Percentiles rank a stretch among this genome's conserved stretches.
These are phyloP conservation scores for Scylla paramamosain DNA, from an alignment of 1,140 invertebrate species.

Conservation along the genomic window DNA sequence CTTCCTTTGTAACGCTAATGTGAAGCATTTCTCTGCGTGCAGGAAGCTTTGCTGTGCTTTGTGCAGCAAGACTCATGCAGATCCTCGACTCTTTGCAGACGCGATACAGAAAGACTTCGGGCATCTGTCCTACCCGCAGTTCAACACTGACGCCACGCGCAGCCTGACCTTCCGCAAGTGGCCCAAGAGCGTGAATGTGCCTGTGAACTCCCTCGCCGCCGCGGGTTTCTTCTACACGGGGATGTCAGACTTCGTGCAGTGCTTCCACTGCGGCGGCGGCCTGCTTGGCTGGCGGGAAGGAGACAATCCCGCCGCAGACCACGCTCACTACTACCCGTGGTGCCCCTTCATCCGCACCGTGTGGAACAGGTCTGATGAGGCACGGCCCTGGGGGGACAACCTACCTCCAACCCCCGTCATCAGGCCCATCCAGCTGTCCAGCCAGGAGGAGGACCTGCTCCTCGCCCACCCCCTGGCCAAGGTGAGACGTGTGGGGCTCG, in stretches of 20 bases:
- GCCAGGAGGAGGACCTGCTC: constrained; percentile 54
- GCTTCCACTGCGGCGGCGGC: constrained; percentile 64
- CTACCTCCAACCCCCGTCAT: constrained; percentile 9
- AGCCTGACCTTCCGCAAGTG: constrained; percentile 31
- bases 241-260: constrained; percentile 58
- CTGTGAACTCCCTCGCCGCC: background rate
- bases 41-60: too few relatives aligned
- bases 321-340: constrained; percentile 57
- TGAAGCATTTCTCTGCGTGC: too few relatives aligned
- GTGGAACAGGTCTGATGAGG: background rate
- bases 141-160: constrained; percentile 40
- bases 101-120: background rate
- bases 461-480: constrained; percentile 53
- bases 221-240: constrained; percentile 65
- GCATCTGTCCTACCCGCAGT: constrained; percentile 24
- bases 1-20: background rate
- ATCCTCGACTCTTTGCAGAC: background rate
- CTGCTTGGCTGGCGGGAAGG: constrained; percentile 47
- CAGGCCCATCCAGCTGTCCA: constrained; percentile 23
- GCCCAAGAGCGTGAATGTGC: background rate
- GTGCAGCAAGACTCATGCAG: background rate
- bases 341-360: constrained; percentile 59
- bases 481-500: too few relatives aligned
- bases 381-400: constrained; percentile 27
- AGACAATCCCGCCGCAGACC: constrained; percentile 56